Conservation (phyloP, 1,140 invertebrate genomes). For the Planococcus citri region DNA sequence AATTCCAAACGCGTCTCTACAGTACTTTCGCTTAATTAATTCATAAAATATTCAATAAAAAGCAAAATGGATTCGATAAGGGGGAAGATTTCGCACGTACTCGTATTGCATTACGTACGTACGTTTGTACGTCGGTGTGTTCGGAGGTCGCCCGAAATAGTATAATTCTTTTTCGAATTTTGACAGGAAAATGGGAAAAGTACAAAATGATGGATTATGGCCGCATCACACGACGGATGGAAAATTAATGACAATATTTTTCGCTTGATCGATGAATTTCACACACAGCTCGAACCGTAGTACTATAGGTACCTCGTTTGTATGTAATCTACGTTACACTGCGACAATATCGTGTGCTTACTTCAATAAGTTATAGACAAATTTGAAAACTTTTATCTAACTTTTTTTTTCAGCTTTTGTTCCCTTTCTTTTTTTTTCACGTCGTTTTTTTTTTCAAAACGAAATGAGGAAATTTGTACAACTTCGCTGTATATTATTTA, state of each 20-base stretch:
- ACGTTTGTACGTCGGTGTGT: too few relatives aligned
- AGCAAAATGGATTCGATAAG: too few relatives aligned
- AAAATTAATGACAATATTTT: constrained; percentile 20
- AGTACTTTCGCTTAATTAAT: too few relatives aligned
- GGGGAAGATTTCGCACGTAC: too few relatives aligned
- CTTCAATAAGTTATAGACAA: constrained; percentile 7
- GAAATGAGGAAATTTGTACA: not conserved
- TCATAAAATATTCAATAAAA: too few relatives aligned
- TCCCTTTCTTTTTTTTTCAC: not conserved
- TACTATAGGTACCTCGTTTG: too few relatives aligned
- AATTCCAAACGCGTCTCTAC: too few relatives aligned
- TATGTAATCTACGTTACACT: not conserved
- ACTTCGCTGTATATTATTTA: not conserved
- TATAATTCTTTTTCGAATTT: constrained; percentile 19
- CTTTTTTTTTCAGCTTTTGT: not conserved
- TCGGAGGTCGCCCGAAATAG: not conserved
- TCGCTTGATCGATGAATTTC: constrained; percentile 14
- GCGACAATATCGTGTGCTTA: not conserved
- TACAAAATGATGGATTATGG: constrained; percentile 14
- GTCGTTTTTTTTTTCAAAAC: not conserved
- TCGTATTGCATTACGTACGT: not conserved
- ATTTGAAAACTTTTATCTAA: constrained; percentile 8
- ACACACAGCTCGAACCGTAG: not conserved
- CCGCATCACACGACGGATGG: constrained; percentile 5
- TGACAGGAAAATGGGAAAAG: constrained; percentile 17